These are phyloP conservation scores for Cichlasoma orientale DNA, from an alignment of 2,797 vertebrate species.

Conservation along the genomic window DNA sequence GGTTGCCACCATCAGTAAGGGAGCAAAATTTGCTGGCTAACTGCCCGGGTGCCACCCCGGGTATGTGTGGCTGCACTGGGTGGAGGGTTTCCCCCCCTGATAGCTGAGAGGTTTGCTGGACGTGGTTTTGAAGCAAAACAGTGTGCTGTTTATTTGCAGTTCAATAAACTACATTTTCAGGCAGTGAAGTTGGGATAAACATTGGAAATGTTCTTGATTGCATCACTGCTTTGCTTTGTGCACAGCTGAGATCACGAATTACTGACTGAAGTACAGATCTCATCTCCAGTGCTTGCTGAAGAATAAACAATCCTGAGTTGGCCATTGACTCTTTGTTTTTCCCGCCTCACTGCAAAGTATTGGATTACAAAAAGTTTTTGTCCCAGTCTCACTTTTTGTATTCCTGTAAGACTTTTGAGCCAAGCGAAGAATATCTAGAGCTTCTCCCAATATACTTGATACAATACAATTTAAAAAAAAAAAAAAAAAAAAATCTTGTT, in stretches of 20 bases:
- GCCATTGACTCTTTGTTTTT: not conserved
- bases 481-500: no score
- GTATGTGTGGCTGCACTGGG: not conserved
- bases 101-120: not conserved
- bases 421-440: not conserved
- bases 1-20: not conserved
- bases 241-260: not conserved
- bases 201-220: not conserved
- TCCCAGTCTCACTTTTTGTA: not conserved
- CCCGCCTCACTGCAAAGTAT: no score
- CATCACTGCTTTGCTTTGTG: not conserved
- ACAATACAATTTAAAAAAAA: no score
- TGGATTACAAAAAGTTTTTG: not conserved
- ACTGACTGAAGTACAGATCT: no score
- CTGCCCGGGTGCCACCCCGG: not conserved
- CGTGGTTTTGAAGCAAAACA: not conserved
- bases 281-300: no score
- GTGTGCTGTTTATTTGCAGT: not conserved
- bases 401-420: not conserved
- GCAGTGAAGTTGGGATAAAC: not conserved
- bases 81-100: not conserved
- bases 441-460: not conserved
- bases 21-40: not conserved
- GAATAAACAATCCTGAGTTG: rapidly evolving
- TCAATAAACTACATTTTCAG: not conserved